Percentiles rank a stretch among this genome's conserved stretches.
These are phyloP conservation scores for Papilio protenor DNA, from an alignment of 2,888 invertebrate species.

Conservation along the genomic window DNA sequence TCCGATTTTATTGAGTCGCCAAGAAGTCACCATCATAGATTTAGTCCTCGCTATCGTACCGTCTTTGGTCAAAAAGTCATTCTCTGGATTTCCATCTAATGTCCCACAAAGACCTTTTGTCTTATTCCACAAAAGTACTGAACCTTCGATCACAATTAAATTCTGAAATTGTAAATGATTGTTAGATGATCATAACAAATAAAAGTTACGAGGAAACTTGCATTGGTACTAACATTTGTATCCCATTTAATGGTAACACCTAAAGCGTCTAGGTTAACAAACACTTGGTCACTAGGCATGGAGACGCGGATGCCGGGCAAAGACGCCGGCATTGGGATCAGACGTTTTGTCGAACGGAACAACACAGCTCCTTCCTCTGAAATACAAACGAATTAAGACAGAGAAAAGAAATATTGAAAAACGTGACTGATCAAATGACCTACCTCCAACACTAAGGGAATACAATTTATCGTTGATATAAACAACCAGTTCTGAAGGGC, in stretches of 20 bases:
- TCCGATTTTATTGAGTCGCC: constrained; percentile 84
- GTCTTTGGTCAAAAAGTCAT: constrained; percentile 88
- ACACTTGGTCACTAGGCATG: constrained; percentile 88
- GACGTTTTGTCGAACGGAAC: constrained; percentile 80
- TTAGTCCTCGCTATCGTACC: constrained; percentile 79
- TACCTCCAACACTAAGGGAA: constrained; percentile 72
- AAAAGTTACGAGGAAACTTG: constrained; percentile 22
- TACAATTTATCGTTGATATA: constrained; percentile 90
- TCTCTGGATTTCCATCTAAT: constrained; percentile 87
- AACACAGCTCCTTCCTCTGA: constrained; percentile 83
- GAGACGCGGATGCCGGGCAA: constrained; percentile 89
- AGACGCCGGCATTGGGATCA: constrained; percentile 88
- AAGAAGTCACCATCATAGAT: constrained; percentile 82
- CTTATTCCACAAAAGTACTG: constrained; percentile 89
- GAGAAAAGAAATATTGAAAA: background rate
- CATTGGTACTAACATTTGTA: constrained; percentile 78
- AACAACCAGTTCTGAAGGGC: constrained; percentile 82
- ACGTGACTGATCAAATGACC: background rate
- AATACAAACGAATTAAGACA: background rate
- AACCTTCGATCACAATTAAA: constrained; percentile 87
- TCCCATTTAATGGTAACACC: constrained; percentile 92
- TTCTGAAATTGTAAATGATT: constrained; percentile 72
- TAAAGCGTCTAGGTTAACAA: constrained; percentile 87
- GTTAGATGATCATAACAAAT: background rate
- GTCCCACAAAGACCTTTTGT: constrained; percentile 93